A percentile compares a stretch with the other conserved stretches of the same genome.
phyloP scores from a whole-genome alignment of 2,113 vertebrate genomes.

The Thryonomys swinderianus region DNA sequence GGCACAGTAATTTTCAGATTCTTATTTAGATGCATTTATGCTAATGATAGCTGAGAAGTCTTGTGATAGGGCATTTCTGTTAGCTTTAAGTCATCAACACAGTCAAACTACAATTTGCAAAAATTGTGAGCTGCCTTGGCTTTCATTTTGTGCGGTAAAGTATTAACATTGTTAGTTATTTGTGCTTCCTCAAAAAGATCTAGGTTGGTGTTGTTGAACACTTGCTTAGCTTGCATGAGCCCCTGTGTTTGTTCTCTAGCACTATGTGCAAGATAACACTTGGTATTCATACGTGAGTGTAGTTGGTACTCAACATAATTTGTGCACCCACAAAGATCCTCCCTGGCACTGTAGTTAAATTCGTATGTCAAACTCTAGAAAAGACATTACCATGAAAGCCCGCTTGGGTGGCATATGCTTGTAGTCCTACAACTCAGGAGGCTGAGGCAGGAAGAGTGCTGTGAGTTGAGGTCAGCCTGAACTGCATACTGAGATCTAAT shows the following conservation, averaged over 20 bases:
- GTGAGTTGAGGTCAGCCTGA: too few species aligned
- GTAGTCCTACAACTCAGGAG: too few species aligned
- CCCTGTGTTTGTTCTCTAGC: not conserved
- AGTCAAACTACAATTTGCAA: not conserved
- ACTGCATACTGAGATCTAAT: too few species aligned
- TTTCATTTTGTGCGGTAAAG: not conserved
- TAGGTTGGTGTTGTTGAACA: not conserved
- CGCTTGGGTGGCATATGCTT: too few species aligned
- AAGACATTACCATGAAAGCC: not conserved
- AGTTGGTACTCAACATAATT: not conserved
- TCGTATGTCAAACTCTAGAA: not conserved
- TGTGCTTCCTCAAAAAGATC: not conserved
- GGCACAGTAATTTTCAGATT: not conserved
- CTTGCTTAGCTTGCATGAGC: not conserved
- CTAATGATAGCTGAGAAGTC: not conserved
- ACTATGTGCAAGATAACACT: not conserved
- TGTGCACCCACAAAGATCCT: not conserved
- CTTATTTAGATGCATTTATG: not conserved
- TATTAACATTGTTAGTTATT: not conserved
- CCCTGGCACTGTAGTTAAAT: not conserved
- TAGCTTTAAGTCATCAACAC: not conserved
- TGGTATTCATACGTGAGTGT: not conserved
- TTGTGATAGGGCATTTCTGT: not conserved
- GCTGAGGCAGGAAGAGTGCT: too few species aligned
- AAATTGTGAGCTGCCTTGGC: not conserved